These are phyloP conservation scores for Daubentonia madagascariensis DNA, from an alignment of 2,113 vertebrate species.

Conservation along the genomic window DNA sequence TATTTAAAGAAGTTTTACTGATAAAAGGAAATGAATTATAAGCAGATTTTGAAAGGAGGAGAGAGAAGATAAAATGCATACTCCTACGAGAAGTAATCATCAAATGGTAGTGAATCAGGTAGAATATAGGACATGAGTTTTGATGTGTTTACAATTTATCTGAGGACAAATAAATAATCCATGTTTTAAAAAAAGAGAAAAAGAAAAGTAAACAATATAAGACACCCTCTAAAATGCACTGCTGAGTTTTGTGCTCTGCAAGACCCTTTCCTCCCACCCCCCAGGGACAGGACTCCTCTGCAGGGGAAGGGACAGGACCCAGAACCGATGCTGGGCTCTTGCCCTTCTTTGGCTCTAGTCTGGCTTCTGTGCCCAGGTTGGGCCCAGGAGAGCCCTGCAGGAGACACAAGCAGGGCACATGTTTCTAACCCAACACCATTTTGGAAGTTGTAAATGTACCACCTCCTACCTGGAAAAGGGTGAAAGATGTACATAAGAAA, in stretches of 20 bases:
- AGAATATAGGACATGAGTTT: neutral
- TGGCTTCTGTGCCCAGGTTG: neutral
- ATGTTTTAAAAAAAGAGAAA: neutral
- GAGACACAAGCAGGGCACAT: accelerated
- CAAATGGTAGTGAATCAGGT: neutral
- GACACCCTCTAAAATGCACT: neutral
- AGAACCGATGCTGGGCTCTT: neutral
- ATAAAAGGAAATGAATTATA: neutral
- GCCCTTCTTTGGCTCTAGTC: neutral
- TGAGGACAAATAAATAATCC: neutral
- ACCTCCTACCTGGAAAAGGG: neutral
- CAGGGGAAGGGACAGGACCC: neutral
- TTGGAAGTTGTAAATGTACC: neutral
- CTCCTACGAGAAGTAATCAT: neutral
- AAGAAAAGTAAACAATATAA: neutral
- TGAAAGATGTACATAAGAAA: neutral
- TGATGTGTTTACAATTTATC: neutral
- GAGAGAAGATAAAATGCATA: neutral
- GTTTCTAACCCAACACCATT: neutral
- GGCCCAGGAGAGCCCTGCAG: neutral
- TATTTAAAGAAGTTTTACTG: neutral
- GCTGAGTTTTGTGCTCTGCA: neutral
- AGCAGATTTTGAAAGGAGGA: neutral
- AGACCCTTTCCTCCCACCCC: too few species aligned
- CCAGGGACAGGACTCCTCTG: neutral